Conservation (phyloP, 1,140 invertebrate genomes). For the Drosophila sulfurigaster region DNA sequence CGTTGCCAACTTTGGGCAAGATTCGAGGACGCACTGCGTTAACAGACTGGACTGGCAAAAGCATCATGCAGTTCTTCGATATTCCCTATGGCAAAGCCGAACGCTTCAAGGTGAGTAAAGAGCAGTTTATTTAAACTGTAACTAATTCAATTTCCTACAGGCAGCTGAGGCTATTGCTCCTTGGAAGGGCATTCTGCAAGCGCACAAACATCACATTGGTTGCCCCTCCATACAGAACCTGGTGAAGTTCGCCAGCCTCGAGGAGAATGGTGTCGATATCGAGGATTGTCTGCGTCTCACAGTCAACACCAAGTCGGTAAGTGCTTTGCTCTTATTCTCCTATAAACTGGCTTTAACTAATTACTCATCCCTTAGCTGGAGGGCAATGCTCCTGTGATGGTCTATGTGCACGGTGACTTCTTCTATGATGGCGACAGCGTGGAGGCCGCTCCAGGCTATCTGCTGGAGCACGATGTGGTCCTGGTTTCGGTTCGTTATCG, state of each 20-base stretch:
- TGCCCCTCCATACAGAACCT: conserved; percentile 79
- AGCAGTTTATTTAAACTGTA: not conserved
- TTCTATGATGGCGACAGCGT: conserved; percentile 76
- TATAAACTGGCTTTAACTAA: not conserved
- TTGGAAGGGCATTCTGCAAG: conserved; percentile 85
- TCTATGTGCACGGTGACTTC: conserved; percentile 83
- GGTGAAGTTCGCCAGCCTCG: conserved; percentile 52
- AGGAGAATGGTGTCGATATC: conserved; percentile 65
- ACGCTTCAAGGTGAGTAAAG: conserved; percentile 70
- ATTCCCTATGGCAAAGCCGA: conserved; percentile 78
- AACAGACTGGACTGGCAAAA: conserved; percentile 73
- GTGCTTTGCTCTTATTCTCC: not conserved
- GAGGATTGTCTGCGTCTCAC: conserved; percentile 76
- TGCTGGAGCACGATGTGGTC: conserved; percentile 85
- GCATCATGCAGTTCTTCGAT: conserved; percentile 76
- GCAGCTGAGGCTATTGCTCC: conserved; percentile 65
- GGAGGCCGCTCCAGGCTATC: conserved; percentile 77
- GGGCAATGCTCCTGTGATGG: conserved; percentile 75
- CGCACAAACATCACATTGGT: conserved; percentile 62
- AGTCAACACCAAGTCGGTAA: conserved; percentile 74
- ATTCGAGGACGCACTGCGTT: conserved; percentile 65
- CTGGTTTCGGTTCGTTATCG: conserved; percentile 86
- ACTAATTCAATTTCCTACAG: conserved; percentile 31
- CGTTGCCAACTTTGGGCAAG: conserved; percentile 68
- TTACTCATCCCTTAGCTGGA: conserved; percentile 47